phyloP scores from a whole-genome alignment of 2,888 invertebrate species.

The Ypsolopha sequella region DNA sequence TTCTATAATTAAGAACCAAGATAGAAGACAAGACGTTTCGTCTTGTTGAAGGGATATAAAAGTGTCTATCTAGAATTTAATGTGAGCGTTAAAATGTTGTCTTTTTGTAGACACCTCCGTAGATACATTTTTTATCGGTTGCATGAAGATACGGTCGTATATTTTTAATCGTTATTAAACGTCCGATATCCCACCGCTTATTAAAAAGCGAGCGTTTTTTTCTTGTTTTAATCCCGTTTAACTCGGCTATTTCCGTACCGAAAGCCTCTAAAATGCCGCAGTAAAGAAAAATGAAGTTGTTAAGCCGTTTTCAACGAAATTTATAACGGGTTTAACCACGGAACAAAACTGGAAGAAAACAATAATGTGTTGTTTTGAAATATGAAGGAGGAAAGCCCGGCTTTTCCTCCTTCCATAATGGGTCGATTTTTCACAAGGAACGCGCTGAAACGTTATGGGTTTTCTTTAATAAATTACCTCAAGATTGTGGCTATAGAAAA shows the following conservation, averaged over 20 bases:
- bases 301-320: slow-evolving; percentile 37
- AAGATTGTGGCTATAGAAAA: neutral
- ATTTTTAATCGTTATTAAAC: too few species aligned
- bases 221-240: neutral
- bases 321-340: slow-evolving; percentile 49
- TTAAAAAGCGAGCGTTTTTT: neutral
- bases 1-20: too few species aligned
- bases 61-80: too few species aligned
- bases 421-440: slow-evolving; percentile 59
- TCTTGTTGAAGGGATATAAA: too few species aligned
- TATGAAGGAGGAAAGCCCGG: slow-evolving; percentile 39
- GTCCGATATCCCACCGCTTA: neutral
- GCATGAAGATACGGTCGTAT: too few species aligned
- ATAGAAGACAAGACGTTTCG: too few species aligned
- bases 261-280: neutral
- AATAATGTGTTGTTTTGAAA: slow-evolving; percentile 67
- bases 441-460: slow-evolving; percentile 41
- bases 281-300: slow-evolving; percentile 24
- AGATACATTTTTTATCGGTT: too few species aligned
- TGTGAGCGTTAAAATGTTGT: too few species aligned
- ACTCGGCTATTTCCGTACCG: neutral
- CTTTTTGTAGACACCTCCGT: too few species aligned
- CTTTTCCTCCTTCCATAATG: slow-evolving; percentile 40
- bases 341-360: slow-evolving; percentile 55
- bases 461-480: slow-evolving; percentile 13